Conservation (phyloP, 2,888 invertebrate species). For the Cryptocephalus primarius region DNA sequence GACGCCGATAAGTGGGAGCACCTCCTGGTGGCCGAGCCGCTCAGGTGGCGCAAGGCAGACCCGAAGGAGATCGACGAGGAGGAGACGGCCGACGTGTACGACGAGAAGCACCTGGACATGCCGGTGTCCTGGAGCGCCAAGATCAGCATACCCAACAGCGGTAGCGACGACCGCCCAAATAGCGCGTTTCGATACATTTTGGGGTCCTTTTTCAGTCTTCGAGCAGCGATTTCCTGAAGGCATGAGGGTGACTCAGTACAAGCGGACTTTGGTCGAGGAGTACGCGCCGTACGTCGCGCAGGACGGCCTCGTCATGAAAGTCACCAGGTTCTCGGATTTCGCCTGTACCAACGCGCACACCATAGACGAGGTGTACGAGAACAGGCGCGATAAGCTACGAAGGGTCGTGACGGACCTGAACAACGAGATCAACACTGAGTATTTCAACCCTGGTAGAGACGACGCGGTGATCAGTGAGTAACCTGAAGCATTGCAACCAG, state of each 20-base stretch:
- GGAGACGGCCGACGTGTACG: slow-evolving; percentile 34
- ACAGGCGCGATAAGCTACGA: slow-evolving; percentile 54
- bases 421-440: slow-evolving; percentile 45
- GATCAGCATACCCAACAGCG: slow-evolving; percentile 49
- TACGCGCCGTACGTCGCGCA: slow-evolving; percentile 64
- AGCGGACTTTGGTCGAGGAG: slow-evolving; percentile 62
- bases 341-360: slow-evolving; percentile 37
- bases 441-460: slow-evolving; percentile 52
- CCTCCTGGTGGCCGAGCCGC: slow-evolving; percentile 59
- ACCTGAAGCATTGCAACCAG: too few species aligned
- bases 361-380: slow-evolving; percentile 50
- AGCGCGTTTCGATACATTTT: not conserved
- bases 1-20: slow-evolving; percentile 60
- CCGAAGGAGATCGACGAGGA: slow-evolving; percentile 41
- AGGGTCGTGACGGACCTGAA: slow-evolving; percentile 43
- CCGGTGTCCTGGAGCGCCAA: slow-evolving; percentile 64
- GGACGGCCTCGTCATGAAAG: slow-evolving; percentile 59
- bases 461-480: slow-evolving; percentile 55
- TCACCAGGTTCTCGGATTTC: slow-evolving; percentile 51
- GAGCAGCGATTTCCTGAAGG: slow-evolving; percentile 61
- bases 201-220: too few species aligned
- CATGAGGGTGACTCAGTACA: slow-evolving; percentile 56
- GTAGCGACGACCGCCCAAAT: slow-evolving; percentile 28
- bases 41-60: slow-evolving; percentile 31
- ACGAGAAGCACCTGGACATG: slow-evolving; percentile 66